Conservation (phyloP, 2,888 invertebrate species). For the Aphodius sticticus region DNA sequence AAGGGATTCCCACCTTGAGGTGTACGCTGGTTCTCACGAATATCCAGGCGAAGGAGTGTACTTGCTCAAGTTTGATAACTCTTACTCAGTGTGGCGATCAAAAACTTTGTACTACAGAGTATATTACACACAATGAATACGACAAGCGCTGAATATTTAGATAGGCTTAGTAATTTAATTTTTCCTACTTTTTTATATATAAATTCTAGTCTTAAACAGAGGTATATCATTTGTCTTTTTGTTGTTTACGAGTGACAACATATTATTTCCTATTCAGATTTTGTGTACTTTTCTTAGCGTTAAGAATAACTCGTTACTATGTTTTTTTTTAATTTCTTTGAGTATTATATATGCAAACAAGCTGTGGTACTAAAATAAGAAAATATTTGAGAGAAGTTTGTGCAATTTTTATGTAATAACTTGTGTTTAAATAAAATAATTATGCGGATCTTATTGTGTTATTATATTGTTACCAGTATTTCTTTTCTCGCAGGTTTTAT, state of each 20-base stretch:
- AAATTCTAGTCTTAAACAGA: constrained; percentile 4
- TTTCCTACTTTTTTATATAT: constrained; percentile 20
- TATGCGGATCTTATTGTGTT: not conserved
- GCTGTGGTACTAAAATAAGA: constrained; percentile 44
- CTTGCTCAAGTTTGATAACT: constrained; percentile 98
- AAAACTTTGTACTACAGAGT: constrained; percentile 99
- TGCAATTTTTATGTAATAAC: constrained; percentile 42
- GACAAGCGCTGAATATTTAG: constrained; percentile 7
- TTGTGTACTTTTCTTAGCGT: constrained; percentile 5
- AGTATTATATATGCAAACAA: constrained; percentile 32
- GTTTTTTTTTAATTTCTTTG: constrained; percentile 6
- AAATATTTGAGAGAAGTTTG: constrained; percentile 36
- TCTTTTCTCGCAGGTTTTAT: not conserved
- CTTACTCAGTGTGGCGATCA: constrained; percentile 98
- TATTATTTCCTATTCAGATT: not conserved
- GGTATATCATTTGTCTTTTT: not conserved
- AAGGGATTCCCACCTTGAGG: constrained; percentile 95
- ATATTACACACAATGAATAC: constrained; percentile 82
- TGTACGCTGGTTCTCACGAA: constrained; percentile 96
- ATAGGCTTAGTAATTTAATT: constrained; percentile 25
- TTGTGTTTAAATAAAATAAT: constrained; percentile 34
- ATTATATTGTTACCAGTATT: constrained; percentile 7
- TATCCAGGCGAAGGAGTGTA: constrained; percentile 99
- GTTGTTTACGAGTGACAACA: not conserved
- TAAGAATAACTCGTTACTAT: constrained; percentile 7